Evolutionary conservation across 2,888 invertebrate species (phyloP).

Genomic region (Campoplex nolae): DNA sequence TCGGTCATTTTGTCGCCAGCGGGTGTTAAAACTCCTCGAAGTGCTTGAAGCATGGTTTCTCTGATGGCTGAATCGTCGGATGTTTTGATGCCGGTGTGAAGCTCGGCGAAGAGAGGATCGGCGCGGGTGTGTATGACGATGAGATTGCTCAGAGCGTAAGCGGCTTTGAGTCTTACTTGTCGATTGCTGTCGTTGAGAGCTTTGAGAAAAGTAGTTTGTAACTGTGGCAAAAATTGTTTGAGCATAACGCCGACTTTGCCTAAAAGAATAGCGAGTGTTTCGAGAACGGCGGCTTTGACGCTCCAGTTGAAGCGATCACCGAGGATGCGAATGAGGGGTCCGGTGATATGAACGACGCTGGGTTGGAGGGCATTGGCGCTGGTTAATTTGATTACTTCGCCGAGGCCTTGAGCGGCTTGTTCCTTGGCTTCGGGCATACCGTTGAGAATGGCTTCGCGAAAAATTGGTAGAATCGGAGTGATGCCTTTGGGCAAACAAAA

Average conservation of each 20-base stretch:
- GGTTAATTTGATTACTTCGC: slow-evolving; percentile 92
- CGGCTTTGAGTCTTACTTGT: slow-evolving; percentile 95
- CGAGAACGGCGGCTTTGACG: slow-evolving; percentile 98
- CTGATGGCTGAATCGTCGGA: slow-evolving; percentile 94
- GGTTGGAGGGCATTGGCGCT: slow-evolving; percentile 95
- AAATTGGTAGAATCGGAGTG: slow-evolving; percentile 96
- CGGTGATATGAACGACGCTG: slow-evolving; percentile 98
- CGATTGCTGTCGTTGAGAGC: slow-evolving; percentile 96
- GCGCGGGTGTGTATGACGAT: slow-evolving; percentile 96
- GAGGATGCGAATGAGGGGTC: slow-evolving; percentile 98
- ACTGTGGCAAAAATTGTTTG: slow-evolving; percentile 98
- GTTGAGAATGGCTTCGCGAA: slow-evolving; percentile 98
- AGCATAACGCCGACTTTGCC: slow-evolving; percentile 97
- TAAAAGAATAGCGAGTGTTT: slow-evolving; percentile 96
- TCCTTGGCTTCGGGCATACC: slow-evolving; percentile 98
- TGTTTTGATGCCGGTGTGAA: slow-evolving; percentile 93
- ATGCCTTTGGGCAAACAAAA: slow-evolving; percentile 98
- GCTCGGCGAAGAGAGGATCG: slow-evolving; percentile 97
- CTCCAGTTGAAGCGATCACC: slow-evolving; percentile 97
- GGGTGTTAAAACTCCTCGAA: slow-evolving; percentile 93
- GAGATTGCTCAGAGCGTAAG: slow-evolving; percentile 93
- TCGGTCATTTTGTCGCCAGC: slow-evolving; percentile 96
- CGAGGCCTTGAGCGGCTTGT: slow-evolving; percentile 95
- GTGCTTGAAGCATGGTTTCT: slow-evolving; percentile 97
- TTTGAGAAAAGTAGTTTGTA: slow-evolving; percentile 99